Conservation (phyloP, 2,113 vertebrate genomes). For the Hystrix brachyura region DNA sequence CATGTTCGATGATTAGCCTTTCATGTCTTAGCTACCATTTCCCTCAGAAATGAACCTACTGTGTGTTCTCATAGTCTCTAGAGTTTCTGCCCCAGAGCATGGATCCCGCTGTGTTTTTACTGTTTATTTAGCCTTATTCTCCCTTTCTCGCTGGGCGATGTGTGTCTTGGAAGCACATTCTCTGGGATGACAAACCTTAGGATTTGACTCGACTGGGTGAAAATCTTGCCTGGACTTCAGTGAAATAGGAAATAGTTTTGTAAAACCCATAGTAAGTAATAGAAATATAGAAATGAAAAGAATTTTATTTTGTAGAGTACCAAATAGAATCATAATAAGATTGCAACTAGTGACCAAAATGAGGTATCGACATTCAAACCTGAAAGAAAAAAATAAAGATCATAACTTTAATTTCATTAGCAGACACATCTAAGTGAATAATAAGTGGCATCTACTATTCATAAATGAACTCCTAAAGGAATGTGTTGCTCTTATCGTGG, state of each 20-base stretch:
- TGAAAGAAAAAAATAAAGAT: not conserved
- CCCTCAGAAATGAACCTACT: not conserved
- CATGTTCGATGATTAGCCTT: not conserved
- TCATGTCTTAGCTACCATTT: not conserved
- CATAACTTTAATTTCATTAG: not conserved
- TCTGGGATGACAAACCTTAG: not conserved
- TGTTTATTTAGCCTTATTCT: not conserved
- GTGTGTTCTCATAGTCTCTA: no score
- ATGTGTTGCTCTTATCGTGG: not conserved
- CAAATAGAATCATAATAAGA: not conserved
- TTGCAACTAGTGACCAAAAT: not conserved
- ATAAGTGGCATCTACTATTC: not conserved
- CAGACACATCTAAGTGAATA: not conserved
- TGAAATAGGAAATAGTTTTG: not conserved
- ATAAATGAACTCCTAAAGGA: not conserved
- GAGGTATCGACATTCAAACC: not conserved
- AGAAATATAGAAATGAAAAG: not conserved
- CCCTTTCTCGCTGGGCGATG: not conserved
- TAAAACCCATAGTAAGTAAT: not conserved
- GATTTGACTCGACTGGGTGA: not conserved
- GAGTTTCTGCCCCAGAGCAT: not conserved
- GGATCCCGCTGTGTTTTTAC: not conserved
- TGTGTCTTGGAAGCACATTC: not conserved
- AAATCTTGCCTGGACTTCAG: not conserved
- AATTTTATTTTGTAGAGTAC: not conserved